phyloP scores from a whole-genome alignment of 2,113 vertebrate genomes.

The Mixornis gularis region DNA sequence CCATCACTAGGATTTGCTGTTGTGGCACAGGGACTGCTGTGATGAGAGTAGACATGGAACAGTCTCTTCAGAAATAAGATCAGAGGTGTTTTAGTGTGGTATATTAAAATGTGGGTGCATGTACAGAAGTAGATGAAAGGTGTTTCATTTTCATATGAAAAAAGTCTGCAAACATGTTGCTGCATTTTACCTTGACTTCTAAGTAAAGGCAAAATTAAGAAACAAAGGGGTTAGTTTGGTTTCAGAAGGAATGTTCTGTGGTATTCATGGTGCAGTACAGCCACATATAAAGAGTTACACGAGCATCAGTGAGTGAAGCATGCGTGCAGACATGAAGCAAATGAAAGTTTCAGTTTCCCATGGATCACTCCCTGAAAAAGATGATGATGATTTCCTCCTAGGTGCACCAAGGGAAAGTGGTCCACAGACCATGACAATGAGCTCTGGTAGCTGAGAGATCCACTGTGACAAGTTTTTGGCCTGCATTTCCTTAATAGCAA shows the following conservation, averaged over 20 bases:
- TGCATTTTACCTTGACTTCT: background rate
- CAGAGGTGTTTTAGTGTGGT: background rate
- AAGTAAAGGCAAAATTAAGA: background rate
- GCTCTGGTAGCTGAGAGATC: rapidly evolving
- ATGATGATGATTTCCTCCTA: background rate
- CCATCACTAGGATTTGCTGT: background rate
- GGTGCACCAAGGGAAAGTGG: background rate
- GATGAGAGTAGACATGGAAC: background rate
- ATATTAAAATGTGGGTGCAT: background rate
- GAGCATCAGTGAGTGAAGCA: background rate
- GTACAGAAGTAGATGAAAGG: background rate
- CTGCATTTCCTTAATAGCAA: background rate
- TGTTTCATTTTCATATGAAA: background rate
- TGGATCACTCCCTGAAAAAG: background rate
- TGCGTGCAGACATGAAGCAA: background rate
- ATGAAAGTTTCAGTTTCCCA: background rate
- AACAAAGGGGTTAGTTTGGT: background rate
- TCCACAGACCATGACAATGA: background rate
- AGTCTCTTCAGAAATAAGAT: background rate
- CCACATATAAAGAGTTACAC: background rate
- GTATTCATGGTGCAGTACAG: background rate
- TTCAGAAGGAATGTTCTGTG: background rate
- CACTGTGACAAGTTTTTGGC: background rate
- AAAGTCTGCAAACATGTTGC: background rate
- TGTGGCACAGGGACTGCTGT: background rate